Conservation (phyloP, 2,113 vertebrate species). For the Chlamydotis undulata region DNA sequence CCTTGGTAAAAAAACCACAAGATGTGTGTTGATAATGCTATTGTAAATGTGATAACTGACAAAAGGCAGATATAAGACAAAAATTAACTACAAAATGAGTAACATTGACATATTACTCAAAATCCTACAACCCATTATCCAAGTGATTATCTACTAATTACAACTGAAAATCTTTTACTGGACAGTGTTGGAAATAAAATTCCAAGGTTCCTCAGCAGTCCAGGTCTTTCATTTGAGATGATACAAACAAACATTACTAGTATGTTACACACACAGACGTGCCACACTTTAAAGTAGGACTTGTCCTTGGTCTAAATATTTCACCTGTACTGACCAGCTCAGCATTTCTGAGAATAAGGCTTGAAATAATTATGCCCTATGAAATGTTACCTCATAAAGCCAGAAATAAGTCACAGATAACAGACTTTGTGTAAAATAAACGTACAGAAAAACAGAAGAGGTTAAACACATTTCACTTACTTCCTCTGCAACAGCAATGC, state of each 20-base stretch:
- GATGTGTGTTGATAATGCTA: background rate
- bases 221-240: background rate
- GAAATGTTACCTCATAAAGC: background rate
- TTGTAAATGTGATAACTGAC: background rate
- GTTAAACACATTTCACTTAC: conserved; percentile 77
- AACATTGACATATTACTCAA: background rate
- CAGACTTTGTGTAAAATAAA: background rate
- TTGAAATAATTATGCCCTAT: background rate
- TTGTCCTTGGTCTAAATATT: background rate
- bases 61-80: background rate
- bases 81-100: background rate
- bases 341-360: background rate
- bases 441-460: background rate
- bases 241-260: background rate
- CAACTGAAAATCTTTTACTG: background rate
- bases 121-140: background rate
- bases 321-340: background rate
- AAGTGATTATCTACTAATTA: background rate
- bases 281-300: background rate
- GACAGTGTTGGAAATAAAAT: background rate
- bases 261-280: background rate
- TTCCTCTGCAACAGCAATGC: conserved; percentile 96
- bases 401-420: background rate
- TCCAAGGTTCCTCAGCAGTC: background rate
- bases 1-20: background rate